Base-by-base conservation (phyloP, 2,888 invertebrate genomes). In the Tinea pellionella region DNA sequence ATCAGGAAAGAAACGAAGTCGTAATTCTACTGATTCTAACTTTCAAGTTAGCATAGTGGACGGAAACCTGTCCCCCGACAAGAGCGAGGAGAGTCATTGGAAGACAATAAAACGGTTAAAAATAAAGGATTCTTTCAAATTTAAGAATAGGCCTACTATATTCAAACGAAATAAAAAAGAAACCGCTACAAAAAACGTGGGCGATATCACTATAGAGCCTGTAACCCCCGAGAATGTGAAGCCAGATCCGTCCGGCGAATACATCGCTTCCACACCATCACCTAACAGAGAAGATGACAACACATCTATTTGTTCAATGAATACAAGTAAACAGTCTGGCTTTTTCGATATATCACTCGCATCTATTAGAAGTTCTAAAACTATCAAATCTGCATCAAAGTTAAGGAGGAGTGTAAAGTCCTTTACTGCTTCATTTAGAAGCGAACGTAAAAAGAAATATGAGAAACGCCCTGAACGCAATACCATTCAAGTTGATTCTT, bases 71-170 rank as follows among this genome's bases (percentile, higher is more conserved):
- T 85, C 83, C 6, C 82, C 83, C 1, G 86, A 86, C 62, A 87
- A 87, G 69, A 74, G 79, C 37, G 88, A 87, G 66, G 87, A 88
- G 30, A 83, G 81, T 60, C 76, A 85, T 65, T 88, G 88, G 88
- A 88, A 87, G 66, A 86, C 88, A 1, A 88, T 88, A 24, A 88
- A 88, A 69, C 75, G 86, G 64, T 68, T 88, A 56, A 88, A 88
- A 71, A 87, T 88, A 62, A 88, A 88, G 65, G 88, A 88, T 66
- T 88, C 88, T 0, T 88, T 88, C 67, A 85, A 87, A 65, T 88
- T 88, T 65, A 88, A 88, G 66, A 88, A 80, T 63, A 75, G 83
- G 65, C 88, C 88, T 0, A 80, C 82, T 6, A 86, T 88, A 70
- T 86, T 87, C 64, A 88, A 88, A 68, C 77, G 73, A 63, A 77